Evolutionary conservation across 2,797 vertebrate species (phyloP), one percentile per base, ranked within the genome.

Genomic region (Champsocephalus esox): DNA sequence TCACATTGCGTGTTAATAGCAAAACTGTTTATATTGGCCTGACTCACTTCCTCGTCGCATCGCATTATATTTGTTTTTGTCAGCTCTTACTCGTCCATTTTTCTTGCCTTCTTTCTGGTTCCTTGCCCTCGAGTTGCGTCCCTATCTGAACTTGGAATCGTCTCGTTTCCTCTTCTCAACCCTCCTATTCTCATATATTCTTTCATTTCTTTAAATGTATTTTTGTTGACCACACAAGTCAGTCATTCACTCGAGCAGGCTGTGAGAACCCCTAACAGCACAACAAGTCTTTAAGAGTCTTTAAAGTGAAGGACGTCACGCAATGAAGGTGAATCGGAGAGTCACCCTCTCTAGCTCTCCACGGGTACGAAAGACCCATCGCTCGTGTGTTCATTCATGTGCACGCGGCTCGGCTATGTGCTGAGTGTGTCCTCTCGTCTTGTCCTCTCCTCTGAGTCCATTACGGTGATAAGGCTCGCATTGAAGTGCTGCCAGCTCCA

Each of bases 401-500:
- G 66, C 66, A 45, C 11, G 69, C n/a, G 3, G n/a, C 16, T 49
- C 4, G 69, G 46, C 58, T 49, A 19, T 78, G 83, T 80, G 85
- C 67, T 69, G 87, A 85, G 79, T 81, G 87, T 86, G 88, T 83
- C 64, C 86, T 86, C 86, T 89, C 83, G 81, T 89, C 87, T 28
- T 65, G 75, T 83, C 83, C 82, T 77, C 85, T 84, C 84, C 77
- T 66, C 80, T 13, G 64, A 84, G 89, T 91, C 91, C 92, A 94
- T 95, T 93, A 94, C 84, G 85, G 59, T 74, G 95, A 95, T 95
- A 95, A 95, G 93, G 73, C 81, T 76, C 80, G 81, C 85, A 94
- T 79, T 95, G 95, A 95, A 93, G 92, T 88, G 65, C 70, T 93
- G 93, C 95, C 94, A 95, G 89, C 51, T 5, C 48, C 69, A 73